Evolutionary conservation across 1,140 invertebrate genomes (phyloP).

Genomic region (Trichogramma pretiosum): DNA sequence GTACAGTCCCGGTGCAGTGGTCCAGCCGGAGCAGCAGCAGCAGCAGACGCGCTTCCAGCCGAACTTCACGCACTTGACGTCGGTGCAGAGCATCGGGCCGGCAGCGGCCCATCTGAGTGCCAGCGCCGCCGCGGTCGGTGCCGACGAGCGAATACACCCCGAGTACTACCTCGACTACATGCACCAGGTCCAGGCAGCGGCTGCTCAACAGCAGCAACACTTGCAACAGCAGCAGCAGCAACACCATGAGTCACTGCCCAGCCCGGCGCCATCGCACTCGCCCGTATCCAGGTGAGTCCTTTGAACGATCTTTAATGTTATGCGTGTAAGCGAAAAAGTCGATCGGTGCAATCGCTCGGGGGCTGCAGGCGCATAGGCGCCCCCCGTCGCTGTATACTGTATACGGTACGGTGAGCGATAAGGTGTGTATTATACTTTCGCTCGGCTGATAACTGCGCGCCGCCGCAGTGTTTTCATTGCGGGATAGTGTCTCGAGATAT

Average conservation of each 20-base stretch:
- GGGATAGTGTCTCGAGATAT: no score
- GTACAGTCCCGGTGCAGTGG: constrained; percentile 14
- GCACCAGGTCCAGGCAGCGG: constrained; percentile 20
- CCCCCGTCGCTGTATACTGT: no score
- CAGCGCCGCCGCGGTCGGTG: constrained; percentile 29
- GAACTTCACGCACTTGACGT: constrained; percentile 37
- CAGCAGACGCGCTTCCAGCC: constrained; percentile 32
- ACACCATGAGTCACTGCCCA: constrained; percentile 36
- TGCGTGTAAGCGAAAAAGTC: no score
- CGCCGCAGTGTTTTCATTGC: no score
- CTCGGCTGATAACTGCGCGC: no score
- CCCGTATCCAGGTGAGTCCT: constrained; percentile 20
- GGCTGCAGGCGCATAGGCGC: no score
- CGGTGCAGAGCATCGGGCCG: constrained; percentile 39
- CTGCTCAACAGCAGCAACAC: neutral
- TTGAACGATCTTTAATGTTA: neutral
- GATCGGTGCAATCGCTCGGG: no score
- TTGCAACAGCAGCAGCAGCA: constrained; percentile 24
- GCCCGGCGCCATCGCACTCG: constrained; percentile 29
- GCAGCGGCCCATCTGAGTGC: constrained; percentile 24
- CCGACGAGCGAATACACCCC: constrained; percentile 25
- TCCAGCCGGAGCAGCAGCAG: constrained; percentile 25
- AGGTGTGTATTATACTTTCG: no score
- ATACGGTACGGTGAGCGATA: no score
- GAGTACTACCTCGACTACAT: constrained; percentile 37